Evolutionary conservation across 2,113 vertebrate genomes (phyloP).

Genomic region (Myotis lucifugus): DNA sequence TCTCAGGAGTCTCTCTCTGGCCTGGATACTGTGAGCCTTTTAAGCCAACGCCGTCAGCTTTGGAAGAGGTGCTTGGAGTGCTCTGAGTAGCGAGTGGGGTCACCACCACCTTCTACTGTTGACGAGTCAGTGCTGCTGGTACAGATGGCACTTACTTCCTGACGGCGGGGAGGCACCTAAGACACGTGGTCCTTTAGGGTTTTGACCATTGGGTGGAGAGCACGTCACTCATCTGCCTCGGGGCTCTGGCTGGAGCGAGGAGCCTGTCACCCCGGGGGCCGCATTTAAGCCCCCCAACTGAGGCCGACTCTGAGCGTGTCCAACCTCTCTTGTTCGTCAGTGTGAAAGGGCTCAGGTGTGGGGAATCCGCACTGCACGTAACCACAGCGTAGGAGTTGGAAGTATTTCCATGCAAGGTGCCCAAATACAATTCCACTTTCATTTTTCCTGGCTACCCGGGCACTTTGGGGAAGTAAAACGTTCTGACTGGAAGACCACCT

Average conservation of each 20-base stretch:
- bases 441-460: background rate
- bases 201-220: background rate
- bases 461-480: background rate
- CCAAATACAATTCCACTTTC: background rate
- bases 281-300: background rate
- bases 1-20: background rate
- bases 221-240: background rate
- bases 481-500: background rate
- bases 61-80: background rate
- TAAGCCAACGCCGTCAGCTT: background rate
- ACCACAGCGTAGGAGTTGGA: background rate
- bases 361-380: background rate
- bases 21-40: background rate
- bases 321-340: background rate
- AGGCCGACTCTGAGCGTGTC: background rate
- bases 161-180: background rate
- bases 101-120: no score
- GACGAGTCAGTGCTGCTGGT: background rate
- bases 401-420: background rate
- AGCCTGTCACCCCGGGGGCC: background rate
- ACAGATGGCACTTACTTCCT: background rate
- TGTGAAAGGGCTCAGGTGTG: background rate
- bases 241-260: background rate
- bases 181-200: accelerated
- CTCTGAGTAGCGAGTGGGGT: background rate